A percentile compares a stretch with the other conserved stretches of the same genome.
Evolutionary conservation across 2,113 vertebrate genomes (phyloP).

Genomic region (Panthera leo): DNA sequence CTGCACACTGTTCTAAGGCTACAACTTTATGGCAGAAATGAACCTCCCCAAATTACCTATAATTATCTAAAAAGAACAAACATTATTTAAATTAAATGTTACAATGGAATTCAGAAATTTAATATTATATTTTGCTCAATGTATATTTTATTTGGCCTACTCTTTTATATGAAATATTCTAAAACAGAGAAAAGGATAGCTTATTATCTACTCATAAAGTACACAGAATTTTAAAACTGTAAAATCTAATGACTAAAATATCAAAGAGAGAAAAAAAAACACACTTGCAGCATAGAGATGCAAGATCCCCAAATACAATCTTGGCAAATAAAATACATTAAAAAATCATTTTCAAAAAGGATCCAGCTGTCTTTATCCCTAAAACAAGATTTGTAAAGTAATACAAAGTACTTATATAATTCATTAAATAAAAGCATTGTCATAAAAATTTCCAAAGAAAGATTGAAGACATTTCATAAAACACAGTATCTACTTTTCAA

Average conservation of each 20-base stretch:
- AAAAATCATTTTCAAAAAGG: slow-evolving; percentile 27
- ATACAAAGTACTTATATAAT: not conserved
- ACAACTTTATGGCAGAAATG: not conserved
- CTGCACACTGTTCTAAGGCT: not conserved
- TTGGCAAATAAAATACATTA: not conserved
- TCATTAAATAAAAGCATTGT: slow-evolving; percentile 10
- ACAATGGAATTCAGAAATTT: not conserved
- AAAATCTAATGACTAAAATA: slow-evolving; percentile 34
- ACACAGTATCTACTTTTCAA: not conserved
- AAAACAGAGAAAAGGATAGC: not conserved
- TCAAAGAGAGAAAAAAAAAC: not conserved
- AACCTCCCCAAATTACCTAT: not conserved
- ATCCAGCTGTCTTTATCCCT: slow-evolving; percentile 5
- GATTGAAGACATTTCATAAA: not conserved
- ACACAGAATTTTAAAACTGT: slow-evolving; percentile 15
- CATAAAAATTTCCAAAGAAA: not conserved
- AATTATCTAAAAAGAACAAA: slow-evolving; percentile 47
- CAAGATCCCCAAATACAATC: not conserved
- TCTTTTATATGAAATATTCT: slow-evolving; percentile 26
- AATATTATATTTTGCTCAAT: not conserved
- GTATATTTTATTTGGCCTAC: not conserved
- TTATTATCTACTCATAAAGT: slow-evolving; percentile 1
- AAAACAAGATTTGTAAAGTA: slow-evolving; percentile 41
- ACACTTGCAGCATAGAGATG: not conserved
- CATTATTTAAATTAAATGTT: not conserved